Conservation (phyloP, 2,797 vertebrate species). For the Coregonus suidteri region DNA sequence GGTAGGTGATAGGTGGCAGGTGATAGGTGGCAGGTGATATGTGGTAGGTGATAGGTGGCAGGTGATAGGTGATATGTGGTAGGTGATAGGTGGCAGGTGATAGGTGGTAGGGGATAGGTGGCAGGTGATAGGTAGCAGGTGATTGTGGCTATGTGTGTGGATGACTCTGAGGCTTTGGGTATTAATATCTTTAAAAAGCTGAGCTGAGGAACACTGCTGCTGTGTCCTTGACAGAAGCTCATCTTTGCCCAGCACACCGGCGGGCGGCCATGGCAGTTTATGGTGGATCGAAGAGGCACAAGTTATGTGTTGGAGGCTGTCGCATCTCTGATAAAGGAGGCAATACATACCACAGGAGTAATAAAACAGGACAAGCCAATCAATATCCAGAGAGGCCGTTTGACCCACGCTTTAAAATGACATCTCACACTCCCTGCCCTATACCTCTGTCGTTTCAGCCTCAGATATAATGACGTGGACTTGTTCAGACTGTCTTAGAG, state of each 20-base stretch:
- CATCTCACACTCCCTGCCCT: slow-evolving; percentile 40
- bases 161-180: slow-evolving; percentile 46
- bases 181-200: slow-evolving; percentile 51
- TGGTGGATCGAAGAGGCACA: slow-evolving; percentile 67
- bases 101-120: too few species aligned
- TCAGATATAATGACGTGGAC: slow-evolving; percentile 9
- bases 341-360: slow-evolving; percentile 70
- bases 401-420: slow-evolving; percentile 71
- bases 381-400: slow-evolving; percentile 68
- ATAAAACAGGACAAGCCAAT: slow-evolving; percentile 73
- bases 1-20: too few species aligned
- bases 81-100: too few species aligned
- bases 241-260: slow-evolving; percentile 28
- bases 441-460: slow-evolving; percentile 43
- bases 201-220: slow-evolving; percentile 32
- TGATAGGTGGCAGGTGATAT: too few species aligned
- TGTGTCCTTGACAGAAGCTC: slow-evolving; percentile 57
- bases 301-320: slow-evolving; percentile 71
- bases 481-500: not conserved
- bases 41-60: too few species aligned
- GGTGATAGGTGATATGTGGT: too few species aligned
- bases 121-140: slow-evolving; percentile 37
- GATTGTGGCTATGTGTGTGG: slow-evolving; percentile 41
- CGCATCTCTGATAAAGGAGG: slow-evolving; percentile 65
- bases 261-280: slow-evolving; percentile 52